Conservation (phyloP, 2,797 vertebrate genomes). For the Enteromius anoplus region DNA sequence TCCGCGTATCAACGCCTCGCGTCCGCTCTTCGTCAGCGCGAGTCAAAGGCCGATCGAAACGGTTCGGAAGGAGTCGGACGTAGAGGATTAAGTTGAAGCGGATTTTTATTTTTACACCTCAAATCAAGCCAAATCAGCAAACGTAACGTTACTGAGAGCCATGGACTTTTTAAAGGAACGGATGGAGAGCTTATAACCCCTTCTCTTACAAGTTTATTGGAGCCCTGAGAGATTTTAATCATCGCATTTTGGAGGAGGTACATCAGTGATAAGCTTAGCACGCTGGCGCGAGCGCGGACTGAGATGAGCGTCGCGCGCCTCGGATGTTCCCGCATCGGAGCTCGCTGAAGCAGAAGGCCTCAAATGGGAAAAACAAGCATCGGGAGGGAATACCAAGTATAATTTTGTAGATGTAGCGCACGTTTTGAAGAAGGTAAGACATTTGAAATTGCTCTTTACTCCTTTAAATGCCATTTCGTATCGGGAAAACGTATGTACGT, state of each 20-base stretch:
- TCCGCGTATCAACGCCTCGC: constrained; percentile 63
- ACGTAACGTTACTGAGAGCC: neutral
- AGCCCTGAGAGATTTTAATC: constrained; percentile 70
- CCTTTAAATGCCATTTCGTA: neutral
- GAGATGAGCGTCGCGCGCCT: constrained; percentile 76
- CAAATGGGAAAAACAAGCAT: constrained; percentile 84
- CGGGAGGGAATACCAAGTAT: constrained; percentile 73
- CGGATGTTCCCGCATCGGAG: constrained; percentile 76
- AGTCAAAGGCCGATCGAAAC: constrained; percentile 81
- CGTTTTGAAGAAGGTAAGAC: constrained; percentile 74
- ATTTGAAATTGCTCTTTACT: neutral
- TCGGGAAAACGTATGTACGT: neutral
- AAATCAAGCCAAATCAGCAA: constrained; percentile 37
- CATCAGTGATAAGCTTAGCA: constrained; percentile 65
- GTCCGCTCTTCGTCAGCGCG: constrained; percentile 70
- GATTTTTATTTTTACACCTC: constrained; percentile 69
- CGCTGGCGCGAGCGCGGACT: constrained; percentile 65
- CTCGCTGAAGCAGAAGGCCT: constrained; percentile 72
- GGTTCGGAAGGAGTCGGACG: constrained; percentile 72
- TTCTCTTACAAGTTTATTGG: constrained; percentile 63
- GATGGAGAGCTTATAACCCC: constrained; percentile 63
- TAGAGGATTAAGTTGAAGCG: constrained; percentile 75
- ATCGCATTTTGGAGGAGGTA: constrained; percentile 68
- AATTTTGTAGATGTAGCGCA: constrained; percentile 67
- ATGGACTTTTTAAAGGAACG: neutral